These are phyloP conservation scores for Erythrocercus mccallii DNA, from an alignment of 2,113 vertebrate genomes.

Conservation along the genomic window DNA sequence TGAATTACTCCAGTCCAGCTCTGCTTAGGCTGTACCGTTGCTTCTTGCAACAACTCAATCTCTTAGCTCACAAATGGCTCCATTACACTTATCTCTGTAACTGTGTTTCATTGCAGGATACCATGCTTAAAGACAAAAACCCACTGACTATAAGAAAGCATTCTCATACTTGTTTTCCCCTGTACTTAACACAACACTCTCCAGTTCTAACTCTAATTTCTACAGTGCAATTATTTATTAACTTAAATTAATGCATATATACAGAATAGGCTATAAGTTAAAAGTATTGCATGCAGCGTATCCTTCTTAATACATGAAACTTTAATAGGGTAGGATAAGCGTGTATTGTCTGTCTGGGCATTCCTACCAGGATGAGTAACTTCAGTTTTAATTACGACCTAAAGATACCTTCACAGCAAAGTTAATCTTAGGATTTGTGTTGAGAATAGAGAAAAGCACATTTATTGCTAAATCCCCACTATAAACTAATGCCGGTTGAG, in stretches of 20 bases:
- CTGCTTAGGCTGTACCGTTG: neutral
- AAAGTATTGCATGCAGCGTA: neutral
- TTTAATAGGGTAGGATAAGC: neutral
- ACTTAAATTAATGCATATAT: neutral
- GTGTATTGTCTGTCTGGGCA: neutral
- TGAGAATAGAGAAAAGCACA: neutral
- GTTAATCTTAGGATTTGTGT: neutral
- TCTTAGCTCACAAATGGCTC: neutral
- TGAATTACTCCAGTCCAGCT: neutral
- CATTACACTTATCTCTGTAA: neutral
- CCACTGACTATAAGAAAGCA: neutral
- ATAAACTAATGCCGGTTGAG: neutral
- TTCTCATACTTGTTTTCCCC: neutral
- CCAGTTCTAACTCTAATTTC: neutral
- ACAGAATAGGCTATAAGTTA: neutral
- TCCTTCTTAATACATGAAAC: neutral
- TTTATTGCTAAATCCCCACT: neutral
- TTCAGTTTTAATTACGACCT: conserved; percentile 11
- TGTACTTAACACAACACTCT: neutral
- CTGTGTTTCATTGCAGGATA: neutral
- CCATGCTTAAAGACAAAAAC: neutral
- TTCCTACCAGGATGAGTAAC: neutral
- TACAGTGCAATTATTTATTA: neutral
- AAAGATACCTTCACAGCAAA: conserved; percentile 12
- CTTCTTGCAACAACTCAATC: neutral